Conservation (phyloP, 2,888 invertebrate species). For the Callyntrura sp. region DNA sequence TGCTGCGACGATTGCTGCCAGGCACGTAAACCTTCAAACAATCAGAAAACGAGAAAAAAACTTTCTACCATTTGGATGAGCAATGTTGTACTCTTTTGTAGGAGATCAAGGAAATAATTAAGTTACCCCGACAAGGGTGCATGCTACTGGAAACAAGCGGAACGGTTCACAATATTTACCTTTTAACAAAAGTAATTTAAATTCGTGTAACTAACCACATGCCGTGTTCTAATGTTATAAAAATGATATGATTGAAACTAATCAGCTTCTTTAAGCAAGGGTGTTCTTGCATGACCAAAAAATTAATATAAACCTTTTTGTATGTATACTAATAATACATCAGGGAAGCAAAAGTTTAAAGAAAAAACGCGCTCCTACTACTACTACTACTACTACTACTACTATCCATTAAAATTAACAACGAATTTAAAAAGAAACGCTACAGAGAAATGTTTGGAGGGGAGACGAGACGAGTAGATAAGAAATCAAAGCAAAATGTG, state of each 20-base stretch:
- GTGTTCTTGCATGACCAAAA: not conserved
- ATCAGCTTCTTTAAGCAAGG: not conserved
- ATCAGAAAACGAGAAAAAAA: not conserved
- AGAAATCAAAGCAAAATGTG: slow-evolving; percentile 51
- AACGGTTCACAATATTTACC: not conserved
- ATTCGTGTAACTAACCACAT: not conserved
- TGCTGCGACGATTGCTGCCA: not conserved
- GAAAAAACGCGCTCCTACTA: not conserved
- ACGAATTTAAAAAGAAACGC: not conserved
- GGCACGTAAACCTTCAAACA: not conserved
- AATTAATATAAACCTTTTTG: not conserved
- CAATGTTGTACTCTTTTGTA: not conserved
- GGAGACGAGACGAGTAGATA: slow-evolving; percentile 37
- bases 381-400: too few species aligned
- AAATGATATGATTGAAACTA: not conserved
- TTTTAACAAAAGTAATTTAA: not conserved
- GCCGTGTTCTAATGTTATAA: not conserved
- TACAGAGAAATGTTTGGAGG: not conserved
- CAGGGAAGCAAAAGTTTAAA: not conserved
- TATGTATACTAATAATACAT: not conserved
- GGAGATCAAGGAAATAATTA: not conserved
- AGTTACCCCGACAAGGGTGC: not conserved
- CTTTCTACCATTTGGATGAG: not conserved
- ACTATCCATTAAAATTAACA: slow-evolving; percentile 16
- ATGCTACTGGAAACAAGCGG: not conserved